Evolutionary conservation across 2,113 vertebrate species (phyloP), one percentile per base, ranked within the genome.

Genomic region (Sylvia atricapilla): DNA sequence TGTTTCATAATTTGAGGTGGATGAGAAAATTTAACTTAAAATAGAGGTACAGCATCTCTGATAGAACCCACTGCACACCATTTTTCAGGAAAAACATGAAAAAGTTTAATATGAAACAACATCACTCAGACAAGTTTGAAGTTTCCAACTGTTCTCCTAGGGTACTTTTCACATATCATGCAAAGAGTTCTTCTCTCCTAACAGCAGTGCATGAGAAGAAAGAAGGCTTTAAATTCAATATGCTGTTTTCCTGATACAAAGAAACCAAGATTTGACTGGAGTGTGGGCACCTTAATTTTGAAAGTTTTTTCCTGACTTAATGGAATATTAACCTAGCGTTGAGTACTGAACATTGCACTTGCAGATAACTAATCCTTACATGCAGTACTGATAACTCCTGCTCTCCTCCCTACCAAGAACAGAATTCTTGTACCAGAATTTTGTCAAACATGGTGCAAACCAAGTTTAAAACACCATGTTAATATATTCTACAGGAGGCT

Each of bases 251-350:
- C 55, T 7, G 3, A 50, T 27, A 59, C 1, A 2, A 69, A 52
- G 28, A 91, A 84, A 28, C 6, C 5, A 66, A 31, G 6, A 90
- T 50, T 78, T 91, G 8, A 72, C 17, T 27, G 28, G 15, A 91
- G 11, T 0, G 0, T 4, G 4, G 63, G 15, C 9, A 67, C 1
- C 3, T 78, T 47, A 37, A 46, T 13, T 78, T n/a, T 46, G 4
- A 13, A 84, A 17, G 6, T 72, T 74, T 49, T 41, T 31, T 76
- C 44, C 58, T 60, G 30, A 87, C 37, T 85, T 72, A 35, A 39
- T 7, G 31, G 0, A 6, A 11, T 13, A 50, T 11, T 73, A 46
- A n/a, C 31, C 59, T 87, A 28, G 2, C 35, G 33, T 1, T 73
- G 20, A 89, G 49, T 58, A 50, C 8, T 47, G 13, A 81, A 69